Base-by-base conservation (phyloP, 1,140 invertebrate genomes). In the Anastrepha ludens region DNA sequence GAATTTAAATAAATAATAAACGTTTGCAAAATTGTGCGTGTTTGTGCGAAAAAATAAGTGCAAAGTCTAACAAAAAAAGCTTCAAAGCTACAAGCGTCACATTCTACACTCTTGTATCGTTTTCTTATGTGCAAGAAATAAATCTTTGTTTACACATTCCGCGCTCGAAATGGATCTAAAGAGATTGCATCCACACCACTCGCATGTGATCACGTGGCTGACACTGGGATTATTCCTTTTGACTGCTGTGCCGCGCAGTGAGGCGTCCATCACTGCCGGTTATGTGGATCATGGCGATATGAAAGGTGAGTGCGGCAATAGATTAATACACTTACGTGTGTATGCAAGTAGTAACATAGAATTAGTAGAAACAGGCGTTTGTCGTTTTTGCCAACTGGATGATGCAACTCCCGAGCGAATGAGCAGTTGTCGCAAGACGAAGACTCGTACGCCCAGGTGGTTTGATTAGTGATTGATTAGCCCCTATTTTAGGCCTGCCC, bases 261-360 rank as follows among this genome's bases (percentile, higher is more conserved):
- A 88, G 50, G 88, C 89, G 5, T 64, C 74, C 29, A 78, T 87
- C 85, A 92, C 91, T 87, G 88, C 91, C 64, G 91, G 91, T 88
- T 92, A 92, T 88, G 91, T 90, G 39, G 91, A 92, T 89, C 88
- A 90, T 87, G 91, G 91, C 87, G 89, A 92, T 89, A 92, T 91
- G 89, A 92, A 92, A 92, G 91, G 91, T 92, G 90, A 91, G 74
- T 58, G 74, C 39, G 70, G 39, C 17, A 9, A 29, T 67, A 39
- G 64, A 39, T 62, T 13, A n/a, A 15, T 58, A 58, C 13, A 58
- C 13, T 13, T 29, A 13, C 15, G 15, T 70, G 41, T 44, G 13
- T 9, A 3, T 44, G 67, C 6, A 47, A 44, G 44, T 2, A 70
- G 41, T 4, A 1, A 44, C 15, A 70, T 44, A 17, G 3, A 44